Percentiles rank a stretch among this genome's conserved stretches.
phyloP scores from a whole-genome alignment of 2,113 vertebrate species.

The Callocephalon fimbriatum region DNA sequence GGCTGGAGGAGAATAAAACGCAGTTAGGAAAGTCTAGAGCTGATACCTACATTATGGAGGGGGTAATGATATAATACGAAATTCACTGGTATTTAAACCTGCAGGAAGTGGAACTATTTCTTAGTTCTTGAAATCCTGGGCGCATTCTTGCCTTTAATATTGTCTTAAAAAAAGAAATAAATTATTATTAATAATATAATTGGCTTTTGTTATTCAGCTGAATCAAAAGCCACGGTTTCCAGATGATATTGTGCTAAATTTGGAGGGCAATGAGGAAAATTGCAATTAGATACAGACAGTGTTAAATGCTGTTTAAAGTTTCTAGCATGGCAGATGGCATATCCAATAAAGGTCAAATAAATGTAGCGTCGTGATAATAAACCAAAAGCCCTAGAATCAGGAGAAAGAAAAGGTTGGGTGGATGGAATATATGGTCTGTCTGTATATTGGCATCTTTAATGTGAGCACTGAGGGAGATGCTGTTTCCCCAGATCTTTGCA shows the following conservation, averaged over 20 bases:
- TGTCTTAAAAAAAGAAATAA: background rate
- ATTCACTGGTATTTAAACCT: background rate
- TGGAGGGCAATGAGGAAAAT: constrained; percentile 33
- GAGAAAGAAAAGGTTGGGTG: background rate
- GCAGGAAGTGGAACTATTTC: background rate
- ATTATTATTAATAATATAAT: background rate
- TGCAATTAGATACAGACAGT: constrained; percentile 16
- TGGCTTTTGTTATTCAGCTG: constrained; percentile 17
- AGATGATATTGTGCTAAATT: constrained; percentile 1
- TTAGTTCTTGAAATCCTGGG: background rate
- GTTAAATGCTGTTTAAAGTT: constrained; percentile 35
- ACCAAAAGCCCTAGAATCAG: background rate
- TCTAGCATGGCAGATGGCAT: constrained; percentile 17
- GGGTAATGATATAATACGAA: background rate
- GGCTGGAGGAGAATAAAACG: background rate
- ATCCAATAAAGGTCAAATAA: constrained; percentile 43
- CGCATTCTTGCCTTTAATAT: background rate
- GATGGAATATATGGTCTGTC: background rate
- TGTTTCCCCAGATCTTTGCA: background rate
- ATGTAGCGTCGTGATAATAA: background rate
- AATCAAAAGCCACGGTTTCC: background rate
- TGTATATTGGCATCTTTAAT: background rate
- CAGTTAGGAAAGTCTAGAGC: background rate
- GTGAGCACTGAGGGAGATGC: background rate
- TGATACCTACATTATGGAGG: background rate